Evolutionary conservation across 2,113 vertebrate genomes (phyloP), one percentile per base, ranked within the genome.

Genomic region (Cyphomyrus plagiostoma): DNA sequence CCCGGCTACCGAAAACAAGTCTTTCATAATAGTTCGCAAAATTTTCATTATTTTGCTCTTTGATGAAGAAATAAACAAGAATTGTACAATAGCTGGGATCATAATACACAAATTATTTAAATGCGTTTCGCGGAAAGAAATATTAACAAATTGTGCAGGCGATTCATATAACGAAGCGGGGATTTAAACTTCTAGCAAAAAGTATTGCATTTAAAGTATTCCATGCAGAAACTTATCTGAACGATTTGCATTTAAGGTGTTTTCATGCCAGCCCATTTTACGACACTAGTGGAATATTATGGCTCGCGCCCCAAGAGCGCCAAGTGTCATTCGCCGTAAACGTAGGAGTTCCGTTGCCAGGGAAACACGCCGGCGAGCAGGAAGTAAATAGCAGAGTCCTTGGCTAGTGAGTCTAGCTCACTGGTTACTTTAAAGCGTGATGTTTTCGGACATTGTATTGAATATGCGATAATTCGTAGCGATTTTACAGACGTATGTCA

Each of bases 371-470:
- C 83, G 88, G 46, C 48, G 93, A 93, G 89, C 89, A 93, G 96
- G 95, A 96, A 96, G 95, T 95, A 85, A 91, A 92, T 93, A 92
- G 62, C 86, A 48, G 85, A 39, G 91, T 62, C 42, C 35, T n/a
- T 2, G 46, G 66, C 66, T 88, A 50, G 49, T 35, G 26, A 82
- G 66, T 39, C 9, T 88, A 30, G 45, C 45, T 19, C 23, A 19
- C 48, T 80, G 48, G 4, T 4, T 77, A 30, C n/a, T n/a, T 50
- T n/a, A 58, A 45, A 50, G 11, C 82, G 74, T 85, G 58, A 88
- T 88, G 77, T 58, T 89, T 89, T 56, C 19, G 35, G 39, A n/a
- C n/a, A 48, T 89, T 26, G 0, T 52, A 4, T 84, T 62, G 52
- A 46, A 23, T 49, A 62, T 17, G 39, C 6, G 35, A 45, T 53